These are phyloP conservation scores for Aleiodes testaceus DNA, from an alignment of 2,888 invertebrate genomes.

Conservation along the genomic window DNA sequence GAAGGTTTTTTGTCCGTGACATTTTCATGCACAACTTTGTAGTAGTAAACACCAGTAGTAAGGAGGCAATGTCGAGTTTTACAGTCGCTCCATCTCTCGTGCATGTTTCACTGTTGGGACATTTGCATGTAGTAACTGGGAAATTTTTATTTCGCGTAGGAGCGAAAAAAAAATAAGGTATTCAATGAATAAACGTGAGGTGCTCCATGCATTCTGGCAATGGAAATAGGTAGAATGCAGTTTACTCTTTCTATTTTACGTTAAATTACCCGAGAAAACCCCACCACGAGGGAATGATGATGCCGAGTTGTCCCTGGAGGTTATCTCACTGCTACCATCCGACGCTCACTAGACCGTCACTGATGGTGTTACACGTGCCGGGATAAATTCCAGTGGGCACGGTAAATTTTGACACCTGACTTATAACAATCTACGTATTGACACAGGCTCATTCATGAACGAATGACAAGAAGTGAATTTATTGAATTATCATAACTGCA, in stretches of 20 bases:
- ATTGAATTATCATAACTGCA: neutral
- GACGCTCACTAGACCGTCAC: constrained; percentile 28
- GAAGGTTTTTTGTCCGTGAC: neutral
- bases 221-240: constrained; percentile 17
- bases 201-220: too few species aligned
- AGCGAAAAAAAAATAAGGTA: neutral
- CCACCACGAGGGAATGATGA: constrained; percentile 28
- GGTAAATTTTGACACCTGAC: constrained; percentile 52
- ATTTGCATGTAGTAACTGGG: constrained; percentile 41
- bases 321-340: constrained; percentile 14
- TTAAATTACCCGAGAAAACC: constrained; percentile 33
- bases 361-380: constrained; percentile 46
- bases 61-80: constrained; percentile 37
- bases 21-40: constrained; percentile 11
- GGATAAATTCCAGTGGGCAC: constrained; percentile 52
- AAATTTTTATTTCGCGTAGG: constrained; percentile 56
- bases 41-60: constrained; percentile 57
- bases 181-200: too few species aligned
- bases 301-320: constrained; percentile 46
- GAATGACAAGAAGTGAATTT: constrained; percentile 30
- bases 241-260: constrained; percentile 28
- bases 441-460: constrained; percentile 56
- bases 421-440: constrained; percentile 51
- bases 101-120: constrained; percentile 23
- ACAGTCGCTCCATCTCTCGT: constrained; percentile 44